A percentile compares a stretch with the other conserved stretches of the same genome.
These are phyloP conservation scores for Podarcis lilfordi DNA, from an alignment of 2,797 vertebrate genomes.

Conservation along the genomic window DNA sequence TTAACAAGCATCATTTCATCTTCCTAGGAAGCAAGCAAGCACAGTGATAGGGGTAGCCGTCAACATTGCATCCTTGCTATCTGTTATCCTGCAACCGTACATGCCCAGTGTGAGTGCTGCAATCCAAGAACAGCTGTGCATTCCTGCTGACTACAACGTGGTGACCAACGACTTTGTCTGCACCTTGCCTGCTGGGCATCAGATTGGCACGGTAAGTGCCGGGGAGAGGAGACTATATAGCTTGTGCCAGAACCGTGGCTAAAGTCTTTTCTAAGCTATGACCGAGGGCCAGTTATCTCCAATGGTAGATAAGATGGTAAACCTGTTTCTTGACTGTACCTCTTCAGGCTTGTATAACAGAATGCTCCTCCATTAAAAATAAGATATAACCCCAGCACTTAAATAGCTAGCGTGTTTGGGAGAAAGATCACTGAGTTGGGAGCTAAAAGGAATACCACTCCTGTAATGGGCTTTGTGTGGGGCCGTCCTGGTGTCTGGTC, in stretches of 20 bases:
- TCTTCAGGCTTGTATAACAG: background rate
- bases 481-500: too few relatives aligned
- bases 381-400: background rate
- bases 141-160: slow-evolving; percentile 71
- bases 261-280: background rate
- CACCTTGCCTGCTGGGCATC: slow-evolving; percentile 84
- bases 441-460: background rate
- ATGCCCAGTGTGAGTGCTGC: slow-evolving; percentile 88
- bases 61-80: slow-evolving; percentile 89
- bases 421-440: background rate
- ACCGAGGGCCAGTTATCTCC: background rate
- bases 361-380: background rate
- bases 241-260: background rate
- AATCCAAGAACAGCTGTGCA: slow-evolving; percentile 87
- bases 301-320: too few relatives aligned
- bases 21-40: slow-evolving; percentile 84
- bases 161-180: slow-evolving; percentile 82
- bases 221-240: fast-evolving
- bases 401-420: background rate
- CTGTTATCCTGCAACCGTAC: slow-evolving; percentile 89
- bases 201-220: slow-evolving; percentile 86
- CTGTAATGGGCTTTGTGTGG: too few relatives aligned
- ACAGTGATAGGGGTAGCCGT: slow-evolving; percentile 91
- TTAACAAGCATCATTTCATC: background rate
- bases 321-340: background rate